phyloP scores from a whole-genome alignment of 2,113 vertebrate species.

The Pagrus major region DNA sequence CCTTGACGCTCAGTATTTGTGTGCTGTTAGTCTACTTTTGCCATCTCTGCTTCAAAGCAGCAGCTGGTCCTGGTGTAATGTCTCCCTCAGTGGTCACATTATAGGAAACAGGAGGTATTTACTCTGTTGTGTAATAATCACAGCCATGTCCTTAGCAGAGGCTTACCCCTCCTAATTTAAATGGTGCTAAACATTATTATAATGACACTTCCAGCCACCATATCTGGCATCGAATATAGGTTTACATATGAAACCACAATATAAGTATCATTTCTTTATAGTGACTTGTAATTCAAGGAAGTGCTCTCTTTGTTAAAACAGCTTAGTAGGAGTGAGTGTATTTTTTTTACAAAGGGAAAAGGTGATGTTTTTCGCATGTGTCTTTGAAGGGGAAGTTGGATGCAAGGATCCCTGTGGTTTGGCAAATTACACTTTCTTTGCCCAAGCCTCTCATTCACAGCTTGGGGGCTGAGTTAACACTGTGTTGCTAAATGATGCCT shows the following conservation, averaged over 20 bases:
- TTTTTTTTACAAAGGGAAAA: slow-evolving; percentile 8
- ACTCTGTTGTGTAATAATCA: neutral
- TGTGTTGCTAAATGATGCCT: slow-evolving; percentile 38
- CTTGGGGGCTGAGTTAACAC: slow-evolving; percentile 32
- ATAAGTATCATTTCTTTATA: neutral
- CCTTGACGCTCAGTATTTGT: neutral
- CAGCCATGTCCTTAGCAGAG: neutral
- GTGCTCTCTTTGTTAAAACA: neutral
- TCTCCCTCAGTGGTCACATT: neutral
- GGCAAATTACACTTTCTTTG: slow-evolving; percentile 24
- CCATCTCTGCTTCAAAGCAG: neutral
- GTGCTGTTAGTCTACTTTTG: neutral
- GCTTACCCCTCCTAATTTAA: neutral
- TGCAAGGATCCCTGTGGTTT: slow-evolving; percentile 17
- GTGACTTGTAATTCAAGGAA: neutral
- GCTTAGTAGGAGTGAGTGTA: neutral
- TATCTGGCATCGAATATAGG: neutral
- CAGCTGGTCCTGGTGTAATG: neutral
- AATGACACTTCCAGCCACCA: neutral
- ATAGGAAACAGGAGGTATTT: neutral
- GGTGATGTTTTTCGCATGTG: slow-evolving; percentile 1
- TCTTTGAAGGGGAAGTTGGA: slow-evolving; percentile 1
- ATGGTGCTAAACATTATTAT: neutral
- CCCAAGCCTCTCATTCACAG: slow-evolving; percentile 17
- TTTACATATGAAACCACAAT: neutral